Base-by-base conservation (phyloP, 2,888 invertebrate genomes). In the Timema podura region DNA sequence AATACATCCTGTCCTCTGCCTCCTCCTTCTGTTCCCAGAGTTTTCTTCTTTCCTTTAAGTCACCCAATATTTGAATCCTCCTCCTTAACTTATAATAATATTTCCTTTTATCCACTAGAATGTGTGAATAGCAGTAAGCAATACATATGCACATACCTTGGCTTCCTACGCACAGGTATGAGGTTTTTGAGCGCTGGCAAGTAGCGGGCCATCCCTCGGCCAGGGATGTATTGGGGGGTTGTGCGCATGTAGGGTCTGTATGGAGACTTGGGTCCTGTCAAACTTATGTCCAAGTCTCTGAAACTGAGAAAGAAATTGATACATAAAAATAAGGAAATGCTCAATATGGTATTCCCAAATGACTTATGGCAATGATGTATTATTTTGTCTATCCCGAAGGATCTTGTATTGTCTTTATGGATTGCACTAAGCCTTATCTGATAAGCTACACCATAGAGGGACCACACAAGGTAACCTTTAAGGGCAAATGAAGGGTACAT, bases 201-300 rank as follows among this genome's bases (percentile, higher is more conserved):
- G 71, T 80, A 80, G 69, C 79, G 74, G 10, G 78, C 76, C 15
- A 79, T 68, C 15, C 80, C 78, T 73, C 76, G 75, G 54, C 77
- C 77, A n/a, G 79, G 77, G 65, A 79, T 76, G 69, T 80, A 80
- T 68, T 75, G 76, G 13, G 73, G 59, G 30, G 65, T 49, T 9
- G 72, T 70, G 49, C 68, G 61, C 11, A 70, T 47, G 51, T 72
- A 72, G 5, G 68, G 48, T 15, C 72, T 65, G 44, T 72, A 72
- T n/a, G 72, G 72, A 15, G 61, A 13, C 45, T 45, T 30, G 45
- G 61, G 61, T 30, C 61, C 61, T 13, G 45, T 45, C n/a, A 45
- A 45, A 6, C 61, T 45, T 10, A 45, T 16, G 9, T 45, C 61
- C 5, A 61, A 45, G n/a, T 61, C 61, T 61, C 45, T 61, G 61